Conservation (phyloP, 2,888 invertebrate species). For the Lymantria dispar region DNA sequence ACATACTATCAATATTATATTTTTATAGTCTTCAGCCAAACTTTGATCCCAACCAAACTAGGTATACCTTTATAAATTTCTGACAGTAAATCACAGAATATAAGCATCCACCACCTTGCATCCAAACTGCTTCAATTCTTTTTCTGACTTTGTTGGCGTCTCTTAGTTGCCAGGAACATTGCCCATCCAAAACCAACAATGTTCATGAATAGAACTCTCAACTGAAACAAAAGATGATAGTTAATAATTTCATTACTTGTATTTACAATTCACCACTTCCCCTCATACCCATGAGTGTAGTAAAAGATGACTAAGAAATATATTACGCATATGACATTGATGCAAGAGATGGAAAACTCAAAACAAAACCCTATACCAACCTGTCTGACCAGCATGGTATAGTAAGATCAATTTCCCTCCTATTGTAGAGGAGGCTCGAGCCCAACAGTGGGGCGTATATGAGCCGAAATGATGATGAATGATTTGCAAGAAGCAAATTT, state of each 20-base stretch:
- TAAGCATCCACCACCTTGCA: conserved; percentile 34
- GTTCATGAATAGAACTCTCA: conserved; percentile 88
- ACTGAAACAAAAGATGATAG: conserved; percentile 59
- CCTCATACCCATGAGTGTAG: no score
- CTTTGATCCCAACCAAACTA: neutral
- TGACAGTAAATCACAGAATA: conserved; percentile 28
- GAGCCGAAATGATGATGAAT: no score
- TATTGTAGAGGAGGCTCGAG: no score
- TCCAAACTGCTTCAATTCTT: conserved; percentile 41
- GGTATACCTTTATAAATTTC: conserved; percentile 4
- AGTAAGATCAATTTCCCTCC: no score
- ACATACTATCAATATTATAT: neutral
- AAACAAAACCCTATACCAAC: no score
- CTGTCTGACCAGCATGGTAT: no score
- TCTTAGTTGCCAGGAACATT: conserved; percentile 87
- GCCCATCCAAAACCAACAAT: conserved; percentile 91
- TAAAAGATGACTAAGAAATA: no score
- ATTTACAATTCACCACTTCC: no score
- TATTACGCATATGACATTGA: no score
- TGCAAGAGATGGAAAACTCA: no score
- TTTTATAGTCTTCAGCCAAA: neutral
- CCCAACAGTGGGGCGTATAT: no score
- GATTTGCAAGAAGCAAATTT: no score
- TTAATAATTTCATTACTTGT: neutral
- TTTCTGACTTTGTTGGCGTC: conserved; percentile 78